These are phyloP conservation scores for Oscheius myriophilus DNA, from an alignment of 2,888 invertebrate species.

Conservation along the genomic window DNA sequence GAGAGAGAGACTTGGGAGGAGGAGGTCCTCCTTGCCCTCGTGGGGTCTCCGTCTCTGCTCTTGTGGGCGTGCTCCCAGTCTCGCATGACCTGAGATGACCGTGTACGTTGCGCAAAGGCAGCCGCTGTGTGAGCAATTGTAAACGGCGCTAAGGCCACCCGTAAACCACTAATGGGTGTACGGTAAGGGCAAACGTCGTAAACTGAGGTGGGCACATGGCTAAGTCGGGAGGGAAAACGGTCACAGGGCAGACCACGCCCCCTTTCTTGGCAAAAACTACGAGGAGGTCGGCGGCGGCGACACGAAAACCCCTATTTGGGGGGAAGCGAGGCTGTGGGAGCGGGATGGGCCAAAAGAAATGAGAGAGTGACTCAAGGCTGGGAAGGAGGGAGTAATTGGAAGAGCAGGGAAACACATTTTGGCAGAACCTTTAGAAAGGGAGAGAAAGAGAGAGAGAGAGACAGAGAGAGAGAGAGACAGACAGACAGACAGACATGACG, in stretches of 20 bases:
- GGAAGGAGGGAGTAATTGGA: too few relatives aligned
- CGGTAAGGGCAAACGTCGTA: conserved; percentile 31
- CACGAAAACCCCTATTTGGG: conserved; percentile 3
- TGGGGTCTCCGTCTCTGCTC: too few relatives aligned
- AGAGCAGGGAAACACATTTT: too few relatives aligned
- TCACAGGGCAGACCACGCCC: conserved; percentile 3
- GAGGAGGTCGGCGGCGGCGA: conserved; percentile 1
- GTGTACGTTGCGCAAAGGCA: conserved; percentile 23
- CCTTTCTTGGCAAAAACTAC: conserved; percentile 3
- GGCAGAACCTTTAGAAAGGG: too few relatives aligned
- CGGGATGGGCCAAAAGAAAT: not conserved
- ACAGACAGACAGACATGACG: not conserved
- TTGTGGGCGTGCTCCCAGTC: not conserved
- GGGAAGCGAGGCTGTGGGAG: not conserved
- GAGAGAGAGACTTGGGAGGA: too few relatives aligned
- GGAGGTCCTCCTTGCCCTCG: too few relatives aligned
- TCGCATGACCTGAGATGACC: conserved; percentile 17
- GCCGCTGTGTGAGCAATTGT: conserved; percentile 11
- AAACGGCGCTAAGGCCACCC: not conserved
- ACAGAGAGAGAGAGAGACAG: not conserved
- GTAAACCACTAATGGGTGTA: conserved; percentile 25
- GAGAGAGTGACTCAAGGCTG: too few relatives aligned
- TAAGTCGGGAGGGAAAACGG: not conserved
- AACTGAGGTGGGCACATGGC: conserved; percentile 8
- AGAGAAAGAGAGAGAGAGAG: not conserved